Base-by-base conservation (phyloP, 2,113 vertebrate genomes). In the Conger conger region DNA sequence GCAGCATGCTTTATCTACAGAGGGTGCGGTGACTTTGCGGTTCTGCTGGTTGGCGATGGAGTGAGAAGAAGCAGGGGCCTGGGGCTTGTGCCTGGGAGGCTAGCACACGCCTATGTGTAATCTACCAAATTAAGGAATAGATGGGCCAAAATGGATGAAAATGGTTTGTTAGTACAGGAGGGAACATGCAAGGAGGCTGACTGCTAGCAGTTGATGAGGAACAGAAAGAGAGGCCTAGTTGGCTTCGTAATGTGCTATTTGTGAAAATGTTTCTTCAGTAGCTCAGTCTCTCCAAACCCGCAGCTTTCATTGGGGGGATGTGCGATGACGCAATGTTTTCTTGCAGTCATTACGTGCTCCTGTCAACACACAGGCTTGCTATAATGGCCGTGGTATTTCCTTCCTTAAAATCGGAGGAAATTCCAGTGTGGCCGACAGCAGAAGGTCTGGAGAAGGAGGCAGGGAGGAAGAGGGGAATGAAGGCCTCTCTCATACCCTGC, bases 341-440 rank as follows among this genome's bases (percentile, higher is more conserved):
- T 82, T 20, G 50, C 30, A 18, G 13, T 57, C 38, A 20, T 60
- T 82, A 33, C 33, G 54, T 82, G 42, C 82, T 42, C 80, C 68
- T 78, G 37, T 42, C 8, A 36, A 63, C 79, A n/a, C 35, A 76
- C 45, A 82, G 73, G 80, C 85, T 86, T 78, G 78, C 85, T 86
- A 86, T 86, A 83, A 86, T 83, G 35, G 80, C 76, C 83, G 84
- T 57, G 79, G 76, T 73, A 83, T 84, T 82, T 83, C 85, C 85
- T 76, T 86, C 54, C 3, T 79, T 76, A 82, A 81, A 83, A 87
- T 80, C 79, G 86, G 40, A 87, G 85, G 81, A 89, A 89, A 89
- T 85, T 87, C 86, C 80, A 87, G 87, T 86, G 80, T 88, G 85
- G 84, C 82, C 84, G 86, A 82, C 78, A 30, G 76, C 40, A 50